Evolutionary conservation across 1,140 invertebrate species (phyloP), one percentile per base, ranked within the genome.

Genomic region (Pseudomyrmex dendroicus): DNA sequence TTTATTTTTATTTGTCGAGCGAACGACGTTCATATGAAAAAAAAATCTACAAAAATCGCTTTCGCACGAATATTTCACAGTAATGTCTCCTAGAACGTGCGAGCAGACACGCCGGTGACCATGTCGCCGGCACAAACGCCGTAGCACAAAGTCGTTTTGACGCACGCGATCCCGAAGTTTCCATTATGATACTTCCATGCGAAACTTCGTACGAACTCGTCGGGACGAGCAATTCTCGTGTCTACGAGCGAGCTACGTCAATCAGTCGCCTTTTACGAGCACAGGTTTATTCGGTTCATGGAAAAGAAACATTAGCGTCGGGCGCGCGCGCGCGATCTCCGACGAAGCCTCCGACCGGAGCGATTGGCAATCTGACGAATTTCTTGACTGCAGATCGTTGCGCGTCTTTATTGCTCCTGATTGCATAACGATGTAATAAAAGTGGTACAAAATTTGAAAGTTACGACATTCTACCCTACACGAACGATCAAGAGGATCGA

Each of bases 271-370:
- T 83, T 35, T 87, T 83, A 84, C 25, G 68, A 78, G 57, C 56
- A 44, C 9, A 44, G 70, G 73, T 87, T 35, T 84, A 84, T 82
- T 70, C 56, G 52, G 61, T 88, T 89, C 87, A 89, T 89, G 87
- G 84, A 89, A 89, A 86, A 88, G 78, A 61, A 89, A 84, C 84
- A 89, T 89, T 88, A 89, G 52, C 73, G 67, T 89, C 46, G 25
- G 22, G 63, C 54, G 35, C 0, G 35, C 35, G 35, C 35, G 35
- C 35, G 35, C 35, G 35, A 35, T 63, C 70, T 67, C 63, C 17
- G 22, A 86, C 46, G 17, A 61, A 50, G 15, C 54, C 35, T 4
- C 15, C 54, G 56, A 8, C 56, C 62, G 59, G 50, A 62, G 62
- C 77, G 84, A 88, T 88, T 86, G 86, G 64, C 77, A 83, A 87